Evolutionary conservation across 2,113 vertebrate species (phyloP), one percentile per base, ranked within the genome.

Genomic region (Sorex araneus): DNA sequence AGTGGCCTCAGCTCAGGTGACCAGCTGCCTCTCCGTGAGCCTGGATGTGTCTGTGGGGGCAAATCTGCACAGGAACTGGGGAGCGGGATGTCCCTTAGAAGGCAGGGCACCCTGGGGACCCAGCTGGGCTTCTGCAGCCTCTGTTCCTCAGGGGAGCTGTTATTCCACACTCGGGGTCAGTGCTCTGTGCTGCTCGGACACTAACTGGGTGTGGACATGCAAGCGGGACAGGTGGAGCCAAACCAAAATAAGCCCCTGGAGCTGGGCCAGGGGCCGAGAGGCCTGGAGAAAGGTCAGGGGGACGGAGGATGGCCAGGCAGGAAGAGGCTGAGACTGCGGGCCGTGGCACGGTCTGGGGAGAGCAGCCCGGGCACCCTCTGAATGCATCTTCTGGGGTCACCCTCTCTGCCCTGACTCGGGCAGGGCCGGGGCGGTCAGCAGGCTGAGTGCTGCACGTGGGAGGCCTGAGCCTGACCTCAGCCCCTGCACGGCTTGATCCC

Each of bases 201-300:
- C 84, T 90, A 16, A 21, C n/a, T 74, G 80, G 82, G 86, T 50
- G 70, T 84, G 94, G 87, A 76, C 63, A 8, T 45, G 40, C 79
- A 90, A 34, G 92, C 15, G 0, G 7, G 86, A 95, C 95, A 97
- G 96, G 92, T 91, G 92, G 94, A 89, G 34, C 69, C 57, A 84
- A 80, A 36, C 28, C 75, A 93, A 96, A 95, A 89, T 86, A 92
- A 94, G 78, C 54, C 82, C 34, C 0, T 18, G 84, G 85, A 89
- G 75, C 45, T 54, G 70, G 85, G 75, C 90, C 87, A 93, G 94
- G 73, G 90, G 66, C 60, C 19, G 45, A 30, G 74, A 89, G 85
- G 69, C 84, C 73, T 5, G 9, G 80, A 91, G 87, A 83, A 91
- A 77, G 40, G 92, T 70, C 88, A 76, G 69, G 63, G 30, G 78